Base-by-base conservation (phyloP, 2,888 invertebrate species). In the Sesamia inferens region DNA sequence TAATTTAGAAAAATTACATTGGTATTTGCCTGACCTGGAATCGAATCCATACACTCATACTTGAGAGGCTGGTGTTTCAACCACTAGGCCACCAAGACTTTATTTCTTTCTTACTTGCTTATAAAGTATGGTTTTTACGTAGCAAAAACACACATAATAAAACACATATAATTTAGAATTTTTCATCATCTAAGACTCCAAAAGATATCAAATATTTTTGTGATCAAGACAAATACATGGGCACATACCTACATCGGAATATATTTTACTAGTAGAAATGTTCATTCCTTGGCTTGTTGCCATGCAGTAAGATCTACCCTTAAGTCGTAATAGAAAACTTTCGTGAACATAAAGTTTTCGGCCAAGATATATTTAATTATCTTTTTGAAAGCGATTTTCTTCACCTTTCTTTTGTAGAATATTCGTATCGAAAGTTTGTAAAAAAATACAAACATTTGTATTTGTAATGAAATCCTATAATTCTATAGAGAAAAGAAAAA, bases 321-420 rank as follows among this genome's bases (percentile, higher is more conserved):
- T 31, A 51, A 67, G 44, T 58, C 62, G 79, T 66, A 71, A 78
- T 59, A 79, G 74, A 79, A 82, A 79, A 83, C 57, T 82, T 71
- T 62, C 6, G 14, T 48, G 57, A 57, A 62, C 62, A 57, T 54
- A 59, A 81, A 78, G 16, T 74, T 74, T 73, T 57, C n/a, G 51
- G 16, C 51, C 62, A 70, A 48, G 54, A 71, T 54, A 71, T 65
- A 64, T 70, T 70, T 39, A 42, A 62, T 55, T 68, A 66, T 62
- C 16, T 69, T 61, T 65, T 69, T 39, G 16, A 68, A 79, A 65
- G n/a, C 16, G 24, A 44, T 14, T 65, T 62, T 62, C 22, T 57
- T 68, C 5, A 65, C 51, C 11, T 48, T 31, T 31, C 31, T 3
- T 31, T 31, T 31, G 31, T 31, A 31, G 31, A 31, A 31, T 31